These are phyloP conservation scores for Lepilemur septentrionalis DNA, from an alignment of 2,797 vertebrate species.

Conservation along the genomic window DNA sequence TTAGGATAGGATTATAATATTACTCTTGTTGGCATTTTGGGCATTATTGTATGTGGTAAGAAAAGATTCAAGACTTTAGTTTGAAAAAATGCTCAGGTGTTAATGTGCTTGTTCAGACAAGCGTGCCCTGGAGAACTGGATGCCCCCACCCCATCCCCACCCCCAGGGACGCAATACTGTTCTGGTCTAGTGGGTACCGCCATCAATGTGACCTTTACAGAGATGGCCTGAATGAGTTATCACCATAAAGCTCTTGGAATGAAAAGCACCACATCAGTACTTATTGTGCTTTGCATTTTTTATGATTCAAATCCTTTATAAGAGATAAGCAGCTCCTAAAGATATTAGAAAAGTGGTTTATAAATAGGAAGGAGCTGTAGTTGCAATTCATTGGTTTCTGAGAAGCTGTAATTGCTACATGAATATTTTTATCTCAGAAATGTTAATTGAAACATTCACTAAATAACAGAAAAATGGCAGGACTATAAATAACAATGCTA, in stretches of 20 bases:
- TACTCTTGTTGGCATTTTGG: background rate
- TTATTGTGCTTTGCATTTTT: slow-evolving; percentile 60
- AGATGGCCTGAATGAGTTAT: slow-evolving; percentile 46
- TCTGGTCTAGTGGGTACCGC: slow-evolving; percentile 22
- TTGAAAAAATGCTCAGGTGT: slow-evolving; percentile 32
- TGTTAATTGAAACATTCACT: slow-evolving; percentile 41
- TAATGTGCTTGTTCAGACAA: slow-evolving; percentile 19
- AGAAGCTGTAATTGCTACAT: slow-evolving; percentile 66
- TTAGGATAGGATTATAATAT: slow-evolving; percentile 26
- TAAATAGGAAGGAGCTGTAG: slow-evolving; percentile 67
- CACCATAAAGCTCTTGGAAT: slow-evolving; percentile 34
- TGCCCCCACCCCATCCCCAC: background rate
- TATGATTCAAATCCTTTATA: slow-evolving; percentile 76
- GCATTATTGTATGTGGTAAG: background rate
- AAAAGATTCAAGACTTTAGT: slow-evolving; percentile 41
- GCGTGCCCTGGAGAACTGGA: background rate
- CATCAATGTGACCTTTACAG: slow-evolving; percentile 48
- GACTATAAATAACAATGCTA: slow-evolving; percentile 54
- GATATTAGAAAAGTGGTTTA: slow-evolving; percentile 63
- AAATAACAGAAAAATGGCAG: slow-evolving; percentile 43
- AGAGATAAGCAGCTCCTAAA: slow-evolving; percentile 61
- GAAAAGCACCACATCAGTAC: slow-evolving; percentile 47
- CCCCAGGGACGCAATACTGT: background rate
- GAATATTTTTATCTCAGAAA: slow-evolving; percentile 53
- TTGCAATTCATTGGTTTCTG: slow-evolving; percentile 79